These are phyloP conservation scores for Phoxinus dragarum DNA, from an alignment of 2,797 vertebrate genomes.

Conservation along the genomic window DNA sequence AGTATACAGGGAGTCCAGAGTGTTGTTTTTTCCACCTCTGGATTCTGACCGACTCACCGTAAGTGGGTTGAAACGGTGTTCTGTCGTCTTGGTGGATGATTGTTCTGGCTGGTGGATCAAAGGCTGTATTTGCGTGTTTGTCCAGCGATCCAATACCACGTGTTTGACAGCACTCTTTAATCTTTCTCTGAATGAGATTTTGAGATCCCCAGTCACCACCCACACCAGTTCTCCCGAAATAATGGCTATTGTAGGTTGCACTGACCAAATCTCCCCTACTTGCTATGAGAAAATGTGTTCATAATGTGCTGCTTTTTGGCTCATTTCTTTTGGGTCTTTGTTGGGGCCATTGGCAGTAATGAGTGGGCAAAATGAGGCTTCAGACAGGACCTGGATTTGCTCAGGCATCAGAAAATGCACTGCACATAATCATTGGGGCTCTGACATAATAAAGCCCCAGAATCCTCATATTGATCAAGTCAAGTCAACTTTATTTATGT, in stretches of 20 bases:
- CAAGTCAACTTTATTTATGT: not conserved
- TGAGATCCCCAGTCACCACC: constrained; percentile 50
- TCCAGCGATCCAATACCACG: constrained; percentile 62
- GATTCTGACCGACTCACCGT: constrained; percentile 30
- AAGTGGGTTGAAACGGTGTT: not conserved
- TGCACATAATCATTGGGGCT: constrained; percentile 16
- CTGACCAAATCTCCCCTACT: constrained; percentile 39
- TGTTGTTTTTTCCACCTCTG: constrained; percentile 45
- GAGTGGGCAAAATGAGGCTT: constrained; percentile 48
- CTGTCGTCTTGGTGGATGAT: constrained; percentile 14
- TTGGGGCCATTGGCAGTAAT: constrained; percentile 41
- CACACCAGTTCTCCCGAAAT: constrained; percentile 46
- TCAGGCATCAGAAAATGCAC: constrained; percentile 48
- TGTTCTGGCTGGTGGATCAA: constrained; percentile 69
- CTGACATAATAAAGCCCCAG: not conserved
- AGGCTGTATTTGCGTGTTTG: constrained; percentile 54
- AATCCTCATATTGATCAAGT: constrained; percentile 13
- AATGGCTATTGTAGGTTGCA: constrained; percentile 13
- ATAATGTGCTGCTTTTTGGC: constrained; percentile 27
- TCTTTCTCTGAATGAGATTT: constrained; percentile 61
- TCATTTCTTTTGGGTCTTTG: constrained; percentile 35
- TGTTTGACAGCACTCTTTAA: constrained; percentile 69
- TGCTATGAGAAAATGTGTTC: constrained; percentile 43
- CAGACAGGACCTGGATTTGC: constrained; percentile 49
- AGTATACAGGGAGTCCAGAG: constrained; percentile 26